These are phyloP conservation scores for Heliconius aoede DNA, from an alignment of 2,888 invertebrate species.

Conservation along the genomic window DNA sequence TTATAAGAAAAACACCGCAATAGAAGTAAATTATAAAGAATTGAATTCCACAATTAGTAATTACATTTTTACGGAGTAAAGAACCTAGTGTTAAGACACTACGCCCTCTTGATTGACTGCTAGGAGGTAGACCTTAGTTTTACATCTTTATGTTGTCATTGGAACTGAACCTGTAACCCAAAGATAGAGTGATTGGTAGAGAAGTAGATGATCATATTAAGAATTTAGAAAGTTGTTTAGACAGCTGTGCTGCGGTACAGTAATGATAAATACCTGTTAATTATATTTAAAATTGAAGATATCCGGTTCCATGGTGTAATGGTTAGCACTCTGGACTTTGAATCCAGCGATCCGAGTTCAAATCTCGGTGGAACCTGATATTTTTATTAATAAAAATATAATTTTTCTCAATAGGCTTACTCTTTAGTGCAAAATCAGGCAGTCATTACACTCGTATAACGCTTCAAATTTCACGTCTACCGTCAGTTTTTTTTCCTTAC, in stretches of 20 bases:
- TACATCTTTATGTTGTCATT: no score
- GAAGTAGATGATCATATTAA: not conserved
- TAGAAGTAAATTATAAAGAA: no score
- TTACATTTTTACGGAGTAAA: no score
- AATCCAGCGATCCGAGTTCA: conserved; percentile 92
- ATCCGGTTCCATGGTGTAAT: conserved; percentile 78
- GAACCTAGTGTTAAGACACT: no score
- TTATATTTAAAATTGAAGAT: not conserved
- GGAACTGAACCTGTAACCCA: no score
- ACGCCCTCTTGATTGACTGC: no score
- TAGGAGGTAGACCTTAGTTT: no score
- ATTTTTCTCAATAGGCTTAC: conserved; percentile 23
- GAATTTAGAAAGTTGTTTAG: conserved; percentile 9
- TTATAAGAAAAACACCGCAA: no score
- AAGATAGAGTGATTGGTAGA: no score
- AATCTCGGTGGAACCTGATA: conserved; percentile 86
- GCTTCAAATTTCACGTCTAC: not conserved
- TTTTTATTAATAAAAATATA: not conserved
- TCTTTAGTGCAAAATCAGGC: not conserved
- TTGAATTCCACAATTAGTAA: no score
- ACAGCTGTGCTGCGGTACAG: not conserved
- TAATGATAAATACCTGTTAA: not conserved
- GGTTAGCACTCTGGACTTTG: conserved; percentile 92
- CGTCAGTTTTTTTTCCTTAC: not conserved
- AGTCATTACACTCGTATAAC: not conserved